Conservation (phyloP, 2,797 vertebrate species). For the Lagodon rhomboides region DNA sequence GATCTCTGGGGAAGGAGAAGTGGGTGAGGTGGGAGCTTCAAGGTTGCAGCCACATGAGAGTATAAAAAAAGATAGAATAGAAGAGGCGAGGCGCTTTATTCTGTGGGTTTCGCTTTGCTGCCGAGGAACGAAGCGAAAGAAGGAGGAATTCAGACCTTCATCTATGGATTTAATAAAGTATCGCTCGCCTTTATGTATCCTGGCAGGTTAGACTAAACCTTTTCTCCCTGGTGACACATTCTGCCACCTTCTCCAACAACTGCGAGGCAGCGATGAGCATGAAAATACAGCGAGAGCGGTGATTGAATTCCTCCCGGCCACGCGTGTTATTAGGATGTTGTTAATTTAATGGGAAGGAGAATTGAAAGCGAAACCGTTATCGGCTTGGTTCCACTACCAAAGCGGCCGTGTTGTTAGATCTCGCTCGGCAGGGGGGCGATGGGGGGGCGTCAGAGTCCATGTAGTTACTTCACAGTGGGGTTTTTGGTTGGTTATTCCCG, state of each 20-base stretch:
- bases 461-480: slow-evolving; percentile 60
- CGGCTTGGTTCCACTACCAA: slow-evolving; percentile 33
- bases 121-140: slow-evolving; percentile 39
- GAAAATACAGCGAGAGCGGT: slow-evolving; percentile 23
- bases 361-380: slow-evolving; percentile 44
- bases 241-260: slow-evolving; percentile 31
- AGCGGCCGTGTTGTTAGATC: slow-evolving; percentile 70
- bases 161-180: slow-evolving; percentile 55
- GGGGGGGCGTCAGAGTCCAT: slow-evolving; percentile 29
- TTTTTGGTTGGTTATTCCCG: slow-evolving; percentile 34
- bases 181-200: slow-evolving; percentile 41
- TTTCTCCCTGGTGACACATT: slow-evolving; percentile 48
- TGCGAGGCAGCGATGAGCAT: slow-evolving; percentile 18
- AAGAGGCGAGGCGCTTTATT: slow-evolving; percentile 41
- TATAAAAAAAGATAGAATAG: slow-evolving; percentile 59
- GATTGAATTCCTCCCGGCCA: slow-evolving; percentile 40
- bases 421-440: slow-evolving; percentile 44
- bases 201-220: slow-evolving; percentile 42
- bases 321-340: slow-evolving; percentile 38
- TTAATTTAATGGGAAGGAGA: slow-evolving; percentile 42
- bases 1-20: slow-evolving; percentile 67
- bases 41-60: slow-evolving; percentile 64
- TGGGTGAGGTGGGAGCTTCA: slow-evolving; percentile 64
- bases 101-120: slow-evolving; percentile 48
- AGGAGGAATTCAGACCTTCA: slow-evolving; percentile 43